Evolutionary conservation across 1,140 invertebrate species (phyloP).

Genomic region (Bombus difficillimus): DNA sequence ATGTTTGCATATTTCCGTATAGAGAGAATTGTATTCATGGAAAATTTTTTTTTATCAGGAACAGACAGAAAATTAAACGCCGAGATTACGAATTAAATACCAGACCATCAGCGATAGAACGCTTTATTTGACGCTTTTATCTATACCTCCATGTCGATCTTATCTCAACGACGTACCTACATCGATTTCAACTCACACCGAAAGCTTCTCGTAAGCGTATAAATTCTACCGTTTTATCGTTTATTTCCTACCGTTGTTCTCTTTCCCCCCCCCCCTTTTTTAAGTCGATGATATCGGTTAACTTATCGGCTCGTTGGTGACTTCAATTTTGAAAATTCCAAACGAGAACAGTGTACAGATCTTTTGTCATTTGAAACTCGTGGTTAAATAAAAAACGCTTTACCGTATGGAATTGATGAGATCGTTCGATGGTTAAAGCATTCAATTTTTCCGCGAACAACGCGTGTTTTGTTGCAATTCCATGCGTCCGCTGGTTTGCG

Average conservation of each 20-base stretch:
- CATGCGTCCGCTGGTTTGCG: background rate
- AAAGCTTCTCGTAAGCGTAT: background rate
- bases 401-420: background rate
- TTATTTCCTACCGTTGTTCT: background rate
- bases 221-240: background rate
- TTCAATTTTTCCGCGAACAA: slow-evolving; percentile 12
- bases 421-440: background rate
- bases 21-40: background rate
- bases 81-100: background rate
- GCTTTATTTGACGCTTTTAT: slow-evolving; percentile 5
- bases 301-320: background rate
- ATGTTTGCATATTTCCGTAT: background rate
- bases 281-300: background rate
- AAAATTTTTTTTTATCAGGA: too few species aligned
- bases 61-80: background rate
- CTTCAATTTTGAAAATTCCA: slow-evolving; percentile 27
- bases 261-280: background rate
- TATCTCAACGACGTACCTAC: background rate
- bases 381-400: slow-evolving; percentile 27
- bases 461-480: background rate
- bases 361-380: slow-evolving; percentile 45
- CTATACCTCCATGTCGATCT: background rate
- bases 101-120: background rate
- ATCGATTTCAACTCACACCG: background rate
- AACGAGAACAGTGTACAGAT: slow-evolving; percentile 10